Conservation (phyloP, 2,888 invertebrate genomes). For the Cordylochernes scorpioides region DNA sequence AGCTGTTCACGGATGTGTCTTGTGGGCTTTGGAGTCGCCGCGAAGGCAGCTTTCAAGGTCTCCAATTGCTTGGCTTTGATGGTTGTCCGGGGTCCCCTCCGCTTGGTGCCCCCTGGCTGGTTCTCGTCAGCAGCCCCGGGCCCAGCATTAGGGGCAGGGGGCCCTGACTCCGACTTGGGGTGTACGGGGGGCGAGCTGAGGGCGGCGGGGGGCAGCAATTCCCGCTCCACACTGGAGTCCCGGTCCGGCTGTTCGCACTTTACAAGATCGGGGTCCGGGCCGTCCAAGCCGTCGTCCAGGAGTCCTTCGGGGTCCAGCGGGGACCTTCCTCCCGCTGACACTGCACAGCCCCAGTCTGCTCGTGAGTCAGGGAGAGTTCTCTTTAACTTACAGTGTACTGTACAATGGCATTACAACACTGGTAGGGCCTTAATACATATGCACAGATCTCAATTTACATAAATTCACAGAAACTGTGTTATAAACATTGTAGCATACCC, state of each 20-base stretch:
- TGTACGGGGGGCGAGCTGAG: background rate
- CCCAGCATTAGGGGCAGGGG: background rate
- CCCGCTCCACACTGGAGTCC: constrained; percentile 1
- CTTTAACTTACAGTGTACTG: no score
- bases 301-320: constrained; percentile 7
- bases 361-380: no score
- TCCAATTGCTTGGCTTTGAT: constrained; percentile 98
- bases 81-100: constrained; percentile 87
- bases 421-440: no score
- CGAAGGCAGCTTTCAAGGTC: constrained; percentile 90
- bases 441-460: no score
- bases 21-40: constrained; percentile 97
- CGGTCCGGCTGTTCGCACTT: background rate
- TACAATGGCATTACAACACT: no score
- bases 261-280: constrained; percentile 6
- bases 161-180: background rate
- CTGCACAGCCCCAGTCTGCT: no score
- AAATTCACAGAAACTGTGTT: no score
- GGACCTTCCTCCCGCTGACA: no score
- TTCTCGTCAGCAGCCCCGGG: constrained; percentile 4
- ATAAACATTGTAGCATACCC: no score
- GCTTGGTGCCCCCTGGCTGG: constrained; percentile 48
- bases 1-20: constrained; percentile 95
- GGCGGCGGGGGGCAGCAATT: constrained; percentile 1
- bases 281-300: constrained; percentile 8